Evolutionary conservation across 2,888 invertebrate genomes (phyloP), one percentile per base, ranked within the genome.

Genomic region (Parnassius apollo): DNA sequence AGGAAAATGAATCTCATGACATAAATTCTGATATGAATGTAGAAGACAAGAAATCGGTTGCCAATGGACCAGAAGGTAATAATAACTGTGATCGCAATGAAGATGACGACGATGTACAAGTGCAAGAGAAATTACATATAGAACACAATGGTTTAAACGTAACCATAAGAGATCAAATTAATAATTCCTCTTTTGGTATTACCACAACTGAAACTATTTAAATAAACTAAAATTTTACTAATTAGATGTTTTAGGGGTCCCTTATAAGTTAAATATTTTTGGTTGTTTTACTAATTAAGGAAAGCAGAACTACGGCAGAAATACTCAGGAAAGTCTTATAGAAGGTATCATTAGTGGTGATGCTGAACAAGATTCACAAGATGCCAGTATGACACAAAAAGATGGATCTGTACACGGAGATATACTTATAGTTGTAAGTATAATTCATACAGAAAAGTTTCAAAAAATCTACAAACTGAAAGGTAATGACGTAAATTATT

Each of bases 241-340:
- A 76, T 76, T 78, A 82, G 76, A 79, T 78, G 79, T 73, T 74
- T 78, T 77, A 75, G 89, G 89, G 91, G 90, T 91, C 90, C 89
- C 88, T 83, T 80, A 85, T 82, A 85, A 89, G 88, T 86, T 88
- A 86, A 90, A 88, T 80, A 88, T 90, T 86, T 90, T 88, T 88
- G 74, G 81, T 91, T 91, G 86, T 91, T 91, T 91, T 91, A 88
- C 88, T 85, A 88, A 91, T 89, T 86, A 91, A 91, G 91, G 91
- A 86, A 83, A 85, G 87, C 82, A 76, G 82, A 80, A 73, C 85
- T 77, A 82, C 77, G 87, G 86, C 78, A 81, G 86, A 79, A 85
- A 83, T 78, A 85, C 83, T 69, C 89, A 87, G 73, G 89, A 90
- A 79, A 91, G 82, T 88, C 83, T 88, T 66, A 89, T 92, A 74